A percentile compares a stretch with the other conserved stretches of the same genome.
Conservation (phyloP, 2,888 invertebrate species). For the Dryadula phaetusa region DNA sequence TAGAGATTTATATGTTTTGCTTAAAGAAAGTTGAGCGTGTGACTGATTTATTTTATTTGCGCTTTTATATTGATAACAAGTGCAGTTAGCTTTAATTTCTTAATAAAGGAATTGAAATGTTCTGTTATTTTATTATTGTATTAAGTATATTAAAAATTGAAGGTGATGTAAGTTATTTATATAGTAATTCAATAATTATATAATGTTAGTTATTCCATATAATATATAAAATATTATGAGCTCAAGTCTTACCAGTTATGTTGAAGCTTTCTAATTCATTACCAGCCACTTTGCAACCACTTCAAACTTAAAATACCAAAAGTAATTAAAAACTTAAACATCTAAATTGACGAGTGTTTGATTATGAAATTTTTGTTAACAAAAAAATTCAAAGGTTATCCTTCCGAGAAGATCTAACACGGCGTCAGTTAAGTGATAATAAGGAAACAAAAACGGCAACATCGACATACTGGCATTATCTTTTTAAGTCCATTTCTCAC, state of each 20-base stretch:
- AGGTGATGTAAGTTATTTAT: no score
- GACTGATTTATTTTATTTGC: constrained; percentile 1
- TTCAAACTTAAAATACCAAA: constrained; percentile 11
- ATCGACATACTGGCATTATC: constrained; percentile 64
- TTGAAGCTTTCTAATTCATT: not conserved
- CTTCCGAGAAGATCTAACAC: constrained; percentile 53
- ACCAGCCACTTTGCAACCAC: constrained; percentile 2
- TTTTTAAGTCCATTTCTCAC: constrained; percentile 80
- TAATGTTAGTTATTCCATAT: not conserved
- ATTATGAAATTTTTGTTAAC: constrained; percentile 31
- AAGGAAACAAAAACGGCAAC: constrained; percentile 58
- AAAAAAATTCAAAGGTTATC: constrained; percentile 41
- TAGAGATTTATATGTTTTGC: constrained; percentile 30
- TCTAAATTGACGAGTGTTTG: constrained; percentile 33
- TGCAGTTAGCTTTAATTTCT: not conserved
- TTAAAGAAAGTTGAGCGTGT: constrained; percentile 22
- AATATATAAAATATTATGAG: not conserved
- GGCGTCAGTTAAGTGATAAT: constrained; percentile 48
- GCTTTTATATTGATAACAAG: constrained; percentile 1
- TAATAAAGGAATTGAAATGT: not conserved
- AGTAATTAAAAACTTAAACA: constrained; percentile 33
- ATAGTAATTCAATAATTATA: no score
- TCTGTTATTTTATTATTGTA: no score
- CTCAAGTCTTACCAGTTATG: not conserved
- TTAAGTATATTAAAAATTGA: no score